Evolutionary conservation across 2,888 invertebrate genomes (phyloP), one percentile per base, ranked within the genome.

Genomic region (Nyleta sp.): DNA sequence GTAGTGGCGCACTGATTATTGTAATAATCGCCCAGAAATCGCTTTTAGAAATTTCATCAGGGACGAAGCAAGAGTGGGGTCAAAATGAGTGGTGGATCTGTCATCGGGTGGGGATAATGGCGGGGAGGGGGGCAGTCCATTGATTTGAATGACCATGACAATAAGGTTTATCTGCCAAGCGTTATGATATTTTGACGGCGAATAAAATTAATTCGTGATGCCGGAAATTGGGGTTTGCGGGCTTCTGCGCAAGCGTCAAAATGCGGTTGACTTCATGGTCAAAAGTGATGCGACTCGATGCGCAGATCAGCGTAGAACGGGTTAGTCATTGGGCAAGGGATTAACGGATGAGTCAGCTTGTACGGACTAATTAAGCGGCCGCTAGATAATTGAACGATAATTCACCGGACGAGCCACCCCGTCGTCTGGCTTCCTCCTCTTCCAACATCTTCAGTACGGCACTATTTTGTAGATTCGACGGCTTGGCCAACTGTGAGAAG

Each of bases 371-470:
- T 79, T 64, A 71, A 62, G 40, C 52, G 11, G 42, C 31, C 42
- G 15, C 35, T 48, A 44, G 18, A 40, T 57, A 57, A 68, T 71
- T 60, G 62, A 50, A 42, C 55, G 68, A 75, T 73, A 68, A 92
- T 93, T 93, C 88, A 94, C 95, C 93, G 84, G 93, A 93, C 89
- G 92, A 92, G 86, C 93, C 94, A 87, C 92, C 92, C 83, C 94
- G 92, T 89, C 93, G 94, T 85, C 94, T 92, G 83, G 92, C 91
- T 89, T 96, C 96, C 90, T 96, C 96, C 90, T 96, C 96, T 88
- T 96, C 96, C 76, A 96, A 93, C 94, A 96, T 96, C 81, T 95
- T 94, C 84, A 96, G 92, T 65, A 96, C 96, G 52, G 96, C 96
- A 53, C 96, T 96, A 91, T 96, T 96, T 87, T 96, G 95, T 86